Evolutionary conservation across 2,888 invertebrate genomes (phyloP).

Genomic region (Hecatera dysodea): DNA sequence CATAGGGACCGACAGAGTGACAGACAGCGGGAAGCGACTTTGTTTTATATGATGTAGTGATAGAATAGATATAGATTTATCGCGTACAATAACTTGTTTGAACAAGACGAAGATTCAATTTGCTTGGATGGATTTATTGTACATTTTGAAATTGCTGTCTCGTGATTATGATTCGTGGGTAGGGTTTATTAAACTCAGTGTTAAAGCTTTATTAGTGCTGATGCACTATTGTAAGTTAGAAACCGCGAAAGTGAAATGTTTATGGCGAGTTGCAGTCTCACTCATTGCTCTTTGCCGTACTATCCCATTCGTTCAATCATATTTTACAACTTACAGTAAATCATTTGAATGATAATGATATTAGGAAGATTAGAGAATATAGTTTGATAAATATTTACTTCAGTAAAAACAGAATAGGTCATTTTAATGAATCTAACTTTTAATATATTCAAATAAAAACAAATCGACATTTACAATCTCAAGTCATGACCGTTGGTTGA

Average conservation of each 20-base stretch:
- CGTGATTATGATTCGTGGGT: neutral
- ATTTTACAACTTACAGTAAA: neutral
- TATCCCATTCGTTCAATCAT: conserved; percentile 20
- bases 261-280: conserved; percentile 17
- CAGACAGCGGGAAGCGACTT: no score
- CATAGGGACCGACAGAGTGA: no score
- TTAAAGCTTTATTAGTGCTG: conserved; percentile 36
- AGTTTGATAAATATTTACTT: neutral
- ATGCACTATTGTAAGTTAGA: conserved; percentile 37
- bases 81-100: neutral
- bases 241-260: conserved; percentile 51
- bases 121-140: neutral
- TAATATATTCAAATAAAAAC: neutral
- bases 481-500: conserved; percentile 27
- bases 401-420: neutral
- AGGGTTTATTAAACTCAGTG: conserved; percentile 21
- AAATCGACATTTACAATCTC: conserved; percentile 19
- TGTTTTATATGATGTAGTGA: no score
- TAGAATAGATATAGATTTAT: no score
- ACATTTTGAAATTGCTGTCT: neutral
- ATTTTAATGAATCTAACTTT: neutral
- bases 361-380: neutral
- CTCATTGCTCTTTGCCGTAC: conserved; percentile 3
- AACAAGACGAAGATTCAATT: neutral
- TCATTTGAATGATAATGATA: neutral